Base-by-base conservation (phyloP, 2,888 invertebrate genomes). In the Cephus rjabovi region DNA sequence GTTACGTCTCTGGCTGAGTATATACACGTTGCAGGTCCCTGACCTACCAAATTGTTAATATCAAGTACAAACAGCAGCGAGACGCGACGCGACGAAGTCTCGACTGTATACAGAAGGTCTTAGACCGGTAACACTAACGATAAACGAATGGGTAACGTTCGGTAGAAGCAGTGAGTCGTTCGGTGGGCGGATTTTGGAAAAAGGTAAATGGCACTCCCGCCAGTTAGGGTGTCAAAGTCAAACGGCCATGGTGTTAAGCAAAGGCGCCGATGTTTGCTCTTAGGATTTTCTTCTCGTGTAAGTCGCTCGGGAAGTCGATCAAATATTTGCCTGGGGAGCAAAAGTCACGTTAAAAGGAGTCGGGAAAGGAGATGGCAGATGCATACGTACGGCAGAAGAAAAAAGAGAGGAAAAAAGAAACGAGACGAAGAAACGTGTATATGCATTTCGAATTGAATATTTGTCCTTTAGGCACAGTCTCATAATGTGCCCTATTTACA, bases 261-360 rank as follows among this genome's bases (percentile, higher is more conserved):
- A 71, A 71, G 31, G 12, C 71, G 71, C 71, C 71, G 71, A 71
- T 31, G 71, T 71, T 71, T 71, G 71, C 71, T 4, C 23, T 11
- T 33, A 12, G 34, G 71, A 71, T 71, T 71, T 71, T 71, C 71
- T 71, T 71, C 33, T 31, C 33, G 71, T 71, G 71, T 34, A 71
- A 71, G 71, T 71, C 71, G 71, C 34, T 71, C 33, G 71, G 31
- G 71, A 15, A 33, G 71, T 71, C 71, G 11, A 71, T 31, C 71
- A 33, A 71, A 71, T 71, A 71, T 71, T 71, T 71, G 31, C 71
- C 4, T 3, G 71, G 11, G 12, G 34, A 34, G 71, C 30, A 34
- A 34, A 71, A 34, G 71, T 9, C 56, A 56, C 9, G 56, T 23
- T 23, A 23, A 56, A 23, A 23, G 56, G 23, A 56, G 23, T 23